Evolutionary conservation across 2,797 vertebrate genomes (phyloP), one percentile per base, ranked within the genome.

Genomic region (Gambusia yucatana): DNA sequence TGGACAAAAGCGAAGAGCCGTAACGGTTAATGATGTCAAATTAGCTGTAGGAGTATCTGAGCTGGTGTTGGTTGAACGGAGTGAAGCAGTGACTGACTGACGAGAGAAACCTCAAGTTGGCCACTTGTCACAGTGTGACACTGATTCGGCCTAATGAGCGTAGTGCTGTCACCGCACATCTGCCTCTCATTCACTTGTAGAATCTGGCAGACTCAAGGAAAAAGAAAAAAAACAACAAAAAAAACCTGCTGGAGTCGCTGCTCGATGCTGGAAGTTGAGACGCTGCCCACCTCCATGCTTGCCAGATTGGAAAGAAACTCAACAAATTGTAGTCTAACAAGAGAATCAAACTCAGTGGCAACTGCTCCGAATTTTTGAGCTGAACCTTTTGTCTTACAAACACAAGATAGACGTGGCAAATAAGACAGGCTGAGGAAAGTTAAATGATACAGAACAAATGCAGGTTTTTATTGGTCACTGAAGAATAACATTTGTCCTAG

Each of bases 161-260:
- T 92, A 91, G 87, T 84, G 90, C 89, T 96, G 95, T 96, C 96
- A 95, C 86, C 92, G 92, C 94, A 95, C 95, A 95, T 96, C 94
- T 93, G 93, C 91, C 90, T 92, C 90, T 81, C 96, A 95, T 95
- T 98, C 97, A 97, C 95, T 98, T 98, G 96, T 98, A 98, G 95
- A 97, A 97, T 92, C 97, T 97, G 96, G 97, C 97, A 94, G 97
- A 96, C 88, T 97, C 95, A 39, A 36, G 5, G 16, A 36, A 25
- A 41, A 67, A 67, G 25, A 95, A 28, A 44, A 28, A 43, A 71
- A n/a, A 46, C 3, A 10, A 44, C 11, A 6, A 48, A 33, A 48
- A 22, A 75, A 98, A 96, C 97, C 98, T 33, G 97, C 97, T 92
- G 97, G 97, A 92, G 97, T 97, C 93, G 96, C 96, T 90, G 97